Evolutionary conservation across 1,140 invertebrate species (phyloP), one percentile per base, ranked within the genome.

Genomic region (Drosophila melanica): DNA sequence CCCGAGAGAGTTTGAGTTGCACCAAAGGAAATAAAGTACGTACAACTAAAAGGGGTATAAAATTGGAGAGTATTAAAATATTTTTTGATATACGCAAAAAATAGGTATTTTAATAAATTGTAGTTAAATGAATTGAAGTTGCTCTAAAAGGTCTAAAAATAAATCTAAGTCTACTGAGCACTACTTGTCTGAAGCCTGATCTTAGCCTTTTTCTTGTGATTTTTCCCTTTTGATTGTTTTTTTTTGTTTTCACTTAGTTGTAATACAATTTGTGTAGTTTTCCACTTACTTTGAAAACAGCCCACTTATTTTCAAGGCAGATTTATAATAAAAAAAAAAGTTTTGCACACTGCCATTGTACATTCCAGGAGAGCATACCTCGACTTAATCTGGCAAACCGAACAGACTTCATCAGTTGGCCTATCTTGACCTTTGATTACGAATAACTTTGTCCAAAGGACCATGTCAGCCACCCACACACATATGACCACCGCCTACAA

Each of bases 321-420:
- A 11, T 12, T 48, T 30, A 27, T 48, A 1, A 14, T 10, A 50
- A 14, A 50, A 50, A 30, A 33, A 50, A 50, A 30, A n/a, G 12
- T 27, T 8, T n/a, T 14, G 20, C 3, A 27, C 12, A 48, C 11
- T 3, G 11, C 23, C 4, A 8, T 10, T 10, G 47, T 2, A 50
- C 23, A 50, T 48, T 12, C 10, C 12, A 48, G 14, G 10, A 4
- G 20, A 35, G 18, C 27, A 41, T 33, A 30, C 23, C 20, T 18
- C 11, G 51, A 45, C 41, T 37, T n/a, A 65, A 41, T 44, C 39
- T 45, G 4, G 45, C 27, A 55, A 54, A 27, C 42, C 44, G 9
- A 30, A 27, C n/a, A 35, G 51, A 55, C 51, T 65, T 65, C 51
- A 65, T 57, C 39, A 65, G 63, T 23, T 45, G 18, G 41, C 51